Conservation (phyloP, 2,888 invertebrate genomes). For the Dendrolimus houi region DNA sequence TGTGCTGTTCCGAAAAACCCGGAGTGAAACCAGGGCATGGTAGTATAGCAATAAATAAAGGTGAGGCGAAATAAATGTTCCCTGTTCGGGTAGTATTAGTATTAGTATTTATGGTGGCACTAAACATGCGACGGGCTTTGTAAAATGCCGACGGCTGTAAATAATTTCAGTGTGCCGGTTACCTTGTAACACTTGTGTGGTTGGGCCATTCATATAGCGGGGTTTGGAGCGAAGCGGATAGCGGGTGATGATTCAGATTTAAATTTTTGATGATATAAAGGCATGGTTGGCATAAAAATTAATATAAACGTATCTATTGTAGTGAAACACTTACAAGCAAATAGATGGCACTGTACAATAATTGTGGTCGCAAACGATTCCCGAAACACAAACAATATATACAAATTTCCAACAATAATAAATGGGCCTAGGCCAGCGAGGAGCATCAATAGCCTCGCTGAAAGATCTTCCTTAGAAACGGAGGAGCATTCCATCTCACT, state of each 20-base stretch:
- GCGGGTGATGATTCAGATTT: background rate
- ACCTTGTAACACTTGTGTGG: slow-evolving; percentile 57
- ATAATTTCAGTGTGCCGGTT: slow-evolving; percentile 65
- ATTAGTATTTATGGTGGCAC: slow-evolving; percentile 71
- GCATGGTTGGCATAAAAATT: no score
- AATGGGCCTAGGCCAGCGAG: no score
- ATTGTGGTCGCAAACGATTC: no score
- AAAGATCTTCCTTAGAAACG: no score
- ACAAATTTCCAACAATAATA: no score
- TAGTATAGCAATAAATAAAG: slow-evolving; percentile 64
- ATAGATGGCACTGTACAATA: no score
- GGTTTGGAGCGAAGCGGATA: slow-evolving; percentile 12
- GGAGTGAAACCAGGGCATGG: slow-evolving; percentile 38
- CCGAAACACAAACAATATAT: no score
- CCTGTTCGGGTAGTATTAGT: slow-evolving; percentile 57
- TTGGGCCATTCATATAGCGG: slow-evolving; percentile 27
- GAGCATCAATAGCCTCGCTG: no score
- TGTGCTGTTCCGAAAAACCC: background rate
- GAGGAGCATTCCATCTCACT: no score
- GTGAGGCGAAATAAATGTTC: slow-evolving; percentile 67
- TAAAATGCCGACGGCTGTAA: slow-evolving; percentile 66
- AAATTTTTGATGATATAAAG: no score
- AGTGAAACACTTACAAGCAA: no score
- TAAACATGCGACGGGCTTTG: slow-evolving; percentile 62
- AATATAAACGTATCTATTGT: no score